Conservation (phyloP, 2,888 invertebrate species). For the Alloplasta piceator region DNA sequence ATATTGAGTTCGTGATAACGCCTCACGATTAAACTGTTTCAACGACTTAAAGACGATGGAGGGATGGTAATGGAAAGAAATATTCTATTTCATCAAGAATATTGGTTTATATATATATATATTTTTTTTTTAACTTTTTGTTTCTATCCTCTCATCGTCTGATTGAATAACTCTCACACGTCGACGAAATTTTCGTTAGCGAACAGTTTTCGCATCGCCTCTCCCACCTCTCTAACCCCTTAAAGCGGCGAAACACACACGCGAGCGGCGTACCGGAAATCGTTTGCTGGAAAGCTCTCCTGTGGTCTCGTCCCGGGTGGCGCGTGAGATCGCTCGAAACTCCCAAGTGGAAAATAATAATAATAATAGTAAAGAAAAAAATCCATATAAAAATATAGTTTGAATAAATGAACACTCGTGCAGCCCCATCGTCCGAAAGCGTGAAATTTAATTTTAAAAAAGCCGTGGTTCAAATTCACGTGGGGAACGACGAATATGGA, state of each 20-base stretch:
- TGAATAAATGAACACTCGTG: not conserved
- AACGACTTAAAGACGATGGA: no score
- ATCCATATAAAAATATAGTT: no score
- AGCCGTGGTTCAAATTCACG: no score
- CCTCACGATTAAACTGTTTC: no score
- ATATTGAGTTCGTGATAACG: no score
- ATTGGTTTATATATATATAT: no score
- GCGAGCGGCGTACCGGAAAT: conserved; percentile 46
- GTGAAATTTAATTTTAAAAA: conserved; percentile 17
- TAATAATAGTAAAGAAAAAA: not conserved
- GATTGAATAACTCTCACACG: conserved; percentile 29
- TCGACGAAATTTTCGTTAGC: conserved; percentile 43
- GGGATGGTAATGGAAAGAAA: no score
- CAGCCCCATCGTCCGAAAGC: not conserved
- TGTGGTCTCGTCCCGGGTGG: conserved; percentile 2
- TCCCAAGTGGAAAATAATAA: conserved; percentile 7
- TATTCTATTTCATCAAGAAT: no score
- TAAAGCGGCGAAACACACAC: conserved; percentile 1
- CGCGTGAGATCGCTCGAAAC: conserved; percentile 24
- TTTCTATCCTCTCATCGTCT: not conserved
- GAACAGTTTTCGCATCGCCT: not conserved
- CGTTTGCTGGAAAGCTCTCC: conserved; percentile 43
- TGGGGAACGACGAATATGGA: no score
- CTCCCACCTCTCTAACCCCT: not conserved
- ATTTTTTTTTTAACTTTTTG: conserved; percentile 6